Evolutionary conservation across 1,140 invertebrate species (phyloP), one percentile per base, ranked within the genome.

Genomic region (Zaprionus kolodkinae): DNA sequence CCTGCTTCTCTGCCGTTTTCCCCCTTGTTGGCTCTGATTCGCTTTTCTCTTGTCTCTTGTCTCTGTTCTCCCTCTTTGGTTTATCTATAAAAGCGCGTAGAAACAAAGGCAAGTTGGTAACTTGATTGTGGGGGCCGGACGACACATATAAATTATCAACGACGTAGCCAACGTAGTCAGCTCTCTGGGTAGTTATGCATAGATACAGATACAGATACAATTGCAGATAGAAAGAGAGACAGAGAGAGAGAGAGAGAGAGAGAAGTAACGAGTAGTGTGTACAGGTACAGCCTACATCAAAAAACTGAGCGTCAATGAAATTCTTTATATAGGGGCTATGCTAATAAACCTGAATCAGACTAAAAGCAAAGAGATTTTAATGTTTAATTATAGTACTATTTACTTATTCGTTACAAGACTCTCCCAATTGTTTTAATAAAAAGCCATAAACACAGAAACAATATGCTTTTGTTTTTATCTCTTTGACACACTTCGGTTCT

Each of bases 81-180:
- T 69, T 63, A 74, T 66, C 74, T 72, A 72, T 76, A 43, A 76
- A 76, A 72, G 71, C 75, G 81, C 72, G 69, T 81, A 87, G 75
- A 84, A 88, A 87, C 79, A 87, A 87, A 79, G 70, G 76, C 73
- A 63, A 55, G 74, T 65, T 78, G 81, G 77, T 80, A 76, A 84
- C 81, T 88, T 85, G 85, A 89, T 85, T 88, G 81, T 88, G 84
- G 85, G 84, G 84, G 84, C 85, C 88, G 85, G 85, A 84, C 84
- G 84, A 88, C 84, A 88, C 67, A 84, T 87, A 87, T 87, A 87
- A 88, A 88, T 87, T 87, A 87, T 88, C 73, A 87, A 75, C 80
- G 77, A 80, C 43, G 70, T 84, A 78, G 52, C 6, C 57, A 30
- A 60, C 21, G n/a, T 43, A 62, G 50, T 35, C 43, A 66, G 77